Evolutionary conservation across 2,888 invertebrate genomes (phyloP).

Genomic region (Tryphoninae sp.): DNA sequence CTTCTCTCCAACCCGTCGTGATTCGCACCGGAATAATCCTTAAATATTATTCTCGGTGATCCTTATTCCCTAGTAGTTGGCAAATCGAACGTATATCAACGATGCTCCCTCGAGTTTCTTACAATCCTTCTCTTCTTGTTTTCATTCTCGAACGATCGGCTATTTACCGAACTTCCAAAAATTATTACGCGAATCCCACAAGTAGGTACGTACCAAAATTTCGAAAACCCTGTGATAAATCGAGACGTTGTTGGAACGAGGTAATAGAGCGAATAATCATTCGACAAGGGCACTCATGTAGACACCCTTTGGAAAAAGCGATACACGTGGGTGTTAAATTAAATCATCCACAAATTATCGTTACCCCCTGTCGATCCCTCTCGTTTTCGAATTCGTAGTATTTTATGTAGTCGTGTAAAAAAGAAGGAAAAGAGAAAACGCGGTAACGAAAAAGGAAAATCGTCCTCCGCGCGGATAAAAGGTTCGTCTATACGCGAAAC

Average conservation of each 20-base stretch:
- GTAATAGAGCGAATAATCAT: neutral
- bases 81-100: constrained; percentile 26
- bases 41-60: constrained; percentile 70
- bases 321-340: neutral
- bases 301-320: neutral
- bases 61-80: constrained; percentile 39
- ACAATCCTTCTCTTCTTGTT: constrained; percentile 12
- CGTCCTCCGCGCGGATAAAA: constrained; percentile 9
- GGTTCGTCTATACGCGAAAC: constrained; percentile 17
- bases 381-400: constrained; percentile 22
- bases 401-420: constrained; percentile 17
- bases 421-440: constrained; percentile 11
- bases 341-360: constrained; percentile 11
- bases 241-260: neutral
- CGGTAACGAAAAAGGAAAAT: constrained; percentile 10
- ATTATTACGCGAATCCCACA: constrained; percentile 12
- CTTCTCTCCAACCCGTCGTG: constrained; percentile 58
- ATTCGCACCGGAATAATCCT: constrained; percentile 72
- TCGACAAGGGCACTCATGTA: neutral
- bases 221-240: neutral
- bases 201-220: too few relatives aligned
- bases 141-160: constrained; percentile 56
- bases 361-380: neutral
- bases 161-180: constrained; percentile 23
- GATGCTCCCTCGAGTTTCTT: neutral